phyloP scores from a whole-genome alignment of 2,888 invertebrate species.

The Erebia palarica region DNA sequence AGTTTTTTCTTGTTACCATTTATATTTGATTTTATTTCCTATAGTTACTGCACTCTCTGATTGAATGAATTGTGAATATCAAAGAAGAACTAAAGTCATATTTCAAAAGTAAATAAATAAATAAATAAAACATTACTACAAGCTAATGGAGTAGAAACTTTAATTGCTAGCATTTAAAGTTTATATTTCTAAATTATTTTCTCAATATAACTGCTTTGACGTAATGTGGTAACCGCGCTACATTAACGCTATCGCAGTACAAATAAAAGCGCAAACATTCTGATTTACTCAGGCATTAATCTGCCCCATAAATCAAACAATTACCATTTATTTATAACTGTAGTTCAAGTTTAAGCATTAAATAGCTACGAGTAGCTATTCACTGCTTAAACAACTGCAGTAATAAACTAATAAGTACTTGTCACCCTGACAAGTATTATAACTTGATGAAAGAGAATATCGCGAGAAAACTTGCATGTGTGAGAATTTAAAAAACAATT shows the following conservation, averaged over 20 bases:
- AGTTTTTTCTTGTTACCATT: slow-evolving; percentile 18
- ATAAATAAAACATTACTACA: slow-evolving; percentile 1
- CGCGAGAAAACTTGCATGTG: too few species aligned
- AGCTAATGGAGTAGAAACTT: not conserved
- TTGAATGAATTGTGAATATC: slow-evolving; percentile 2
- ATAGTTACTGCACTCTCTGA: slow-evolving; percentile 2
- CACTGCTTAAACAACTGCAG: too few species aligned
- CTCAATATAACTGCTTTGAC: slow-evolving; percentile 1
- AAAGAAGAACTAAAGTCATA: slow-evolving; percentile 5
- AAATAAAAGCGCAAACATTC: slow-evolving; percentile 6
- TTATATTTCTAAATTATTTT: not conserved
- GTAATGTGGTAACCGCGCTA: slow-evolving; percentile 9
- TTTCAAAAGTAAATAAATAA: slow-evolving; percentile 21
- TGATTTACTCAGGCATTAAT: slow-evolving; percentile 9
- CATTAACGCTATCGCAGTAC: not conserved
- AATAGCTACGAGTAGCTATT: not conserved
- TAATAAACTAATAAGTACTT: not conserved
- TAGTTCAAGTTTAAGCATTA: slow-evolving; percentile 4
- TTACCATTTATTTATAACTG: slow-evolving; percentile 3
- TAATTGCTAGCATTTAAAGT: not conserved
- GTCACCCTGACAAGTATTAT: not conserved
- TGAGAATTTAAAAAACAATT: too few species aligned
- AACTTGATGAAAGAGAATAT: too few species aligned
- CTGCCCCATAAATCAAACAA: slow-evolving; percentile 6
- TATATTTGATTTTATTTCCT: slow-evolving; percentile 9